Percentiles rank a stretch among this genome's conserved stretches.
Conservation (phyloP, 2,888 invertebrate genomes). For the Torymus aiolomorphi region DNA sequence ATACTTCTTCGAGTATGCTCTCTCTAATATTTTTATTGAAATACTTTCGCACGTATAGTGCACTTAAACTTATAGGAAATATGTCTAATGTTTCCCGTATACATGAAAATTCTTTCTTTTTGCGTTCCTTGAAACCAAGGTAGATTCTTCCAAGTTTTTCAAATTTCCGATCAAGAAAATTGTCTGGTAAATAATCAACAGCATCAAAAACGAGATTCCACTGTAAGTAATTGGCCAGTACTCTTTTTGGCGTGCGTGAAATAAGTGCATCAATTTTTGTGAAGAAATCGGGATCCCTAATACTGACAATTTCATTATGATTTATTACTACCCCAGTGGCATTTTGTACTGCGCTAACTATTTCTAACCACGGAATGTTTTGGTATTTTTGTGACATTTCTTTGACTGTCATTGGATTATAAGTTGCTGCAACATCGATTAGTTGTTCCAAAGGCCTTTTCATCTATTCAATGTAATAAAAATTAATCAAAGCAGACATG, state of each 20-base stretch:
- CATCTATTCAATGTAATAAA: too few species aligned
- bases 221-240: slow-evolving; percentile 78
- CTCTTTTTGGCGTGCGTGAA: slow-evolving; percentile 77
- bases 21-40: slow-evolving; percentile 90
- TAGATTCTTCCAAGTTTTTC: slow-evolving; percentile 71
- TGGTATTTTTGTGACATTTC: slow-evolving; percentile 68
- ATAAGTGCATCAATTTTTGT: neutral
- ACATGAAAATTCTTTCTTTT: slow-evolving; percentile 80
- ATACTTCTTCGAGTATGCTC: slow-evolving; percentile 90
- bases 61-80: slow-evolving; percentile 85
- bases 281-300: slow-evolving; percentile 79
- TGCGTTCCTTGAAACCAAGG: slow-evolving; percentile 59
- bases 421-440: slow-evolving; percentile 79
- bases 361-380: slow-evolving; percentile 84
- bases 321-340: slow-evolving; percentile 79
- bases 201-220: slow-evolving; percentile 75
- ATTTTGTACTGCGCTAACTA: slow-evolving; percentile 86
- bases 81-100: slow-evolving; percentile 82
- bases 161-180: slow-evolving; percentile 69
- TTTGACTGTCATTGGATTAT: slow-evolving; percentile 75
- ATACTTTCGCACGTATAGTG: slow-evolving; percentile 90
- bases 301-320: slow-evolving; percentile 85
- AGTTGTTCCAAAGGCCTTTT: slow-evolving; percentile 80
- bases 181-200: slow-evolving; percentile 69
- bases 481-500: too few species aligned